Base-by-base conservation (phyloP, 2,888 invertebrate species). In the Melanostoma mellinum region DNA sequence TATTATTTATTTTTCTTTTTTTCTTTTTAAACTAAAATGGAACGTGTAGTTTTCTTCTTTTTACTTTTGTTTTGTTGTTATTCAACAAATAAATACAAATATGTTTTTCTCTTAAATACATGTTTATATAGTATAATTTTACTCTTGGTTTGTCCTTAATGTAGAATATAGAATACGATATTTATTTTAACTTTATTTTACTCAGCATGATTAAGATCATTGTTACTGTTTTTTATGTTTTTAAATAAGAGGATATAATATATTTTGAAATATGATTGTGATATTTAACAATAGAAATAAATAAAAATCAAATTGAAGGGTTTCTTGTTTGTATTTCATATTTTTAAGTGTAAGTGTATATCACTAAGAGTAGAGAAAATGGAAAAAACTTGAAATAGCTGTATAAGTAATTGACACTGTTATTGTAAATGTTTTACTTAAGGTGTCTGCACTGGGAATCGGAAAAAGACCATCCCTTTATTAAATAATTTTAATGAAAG, bases 81-180 rank as follows among this genome's bases (percentile, higher is more conserved):
- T 20, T 20, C 20, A 77, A 78, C 77, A 82, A 82, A 73, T 82
- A 82, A 81, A 81, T 76, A 81, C 52, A 76, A 65, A 67, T 61
- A 77, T 56, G 46, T 68, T 73, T 52, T 53, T 40, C 30, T 61
- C 60, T 67, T 73, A 74, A 74, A 73, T 69, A 78, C 73, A 69
- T 68, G 50, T 67, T 8, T 53, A n/a, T 58, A 46, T 72, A 52
- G 52, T 10, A 8, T 56, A 33, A 1, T 48, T 50, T 71, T 36
- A 30, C 10, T 74, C 2, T 30, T 61, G 20, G 20, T 46, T 36
- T 50, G 20, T 63, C 48, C 38, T 63, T 20, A 20, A 20, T 20
- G 20, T 20, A 48, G 48, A 48, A 48, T 38, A 5, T 46, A 36
- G 36, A 65, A 40, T 67, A 53, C 10, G 53, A 67, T 67, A 33